phyloP scores from a whole-genome alignment of 2,888 invertebrate genomes.

The Mesorhabditis spiculigera region DNA sequence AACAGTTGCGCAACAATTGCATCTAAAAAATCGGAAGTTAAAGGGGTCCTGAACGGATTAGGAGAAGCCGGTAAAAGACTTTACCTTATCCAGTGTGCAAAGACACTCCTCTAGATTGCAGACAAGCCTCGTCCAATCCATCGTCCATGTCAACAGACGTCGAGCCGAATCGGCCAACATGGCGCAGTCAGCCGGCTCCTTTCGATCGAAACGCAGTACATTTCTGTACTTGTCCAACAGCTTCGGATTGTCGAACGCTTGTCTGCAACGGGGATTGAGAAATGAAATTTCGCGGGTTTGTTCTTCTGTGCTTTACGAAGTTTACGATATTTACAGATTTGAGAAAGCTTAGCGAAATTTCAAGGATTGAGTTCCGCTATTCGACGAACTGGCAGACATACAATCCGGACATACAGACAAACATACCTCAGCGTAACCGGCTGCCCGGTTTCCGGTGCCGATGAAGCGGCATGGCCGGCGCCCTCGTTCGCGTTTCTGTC shows the following conservation, averaged over 20 bases:
- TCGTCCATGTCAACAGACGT: conserved; percentile 42
- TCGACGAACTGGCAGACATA: too few relatives aligned
- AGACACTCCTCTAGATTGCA: conserved; percentile 34
- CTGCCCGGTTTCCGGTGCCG: neutral
- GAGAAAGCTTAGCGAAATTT: too few relatives aligned
- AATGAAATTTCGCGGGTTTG: too few relatives aligned
- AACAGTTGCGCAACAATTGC: conserved; percentile 36
- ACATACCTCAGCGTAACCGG: neutral
- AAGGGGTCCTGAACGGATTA: too few relatives aligned
- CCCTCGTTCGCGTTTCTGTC: conserved; percentile 35
- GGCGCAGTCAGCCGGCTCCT: conserved; percentile 25
- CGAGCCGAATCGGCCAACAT: conserved; percentile 34
- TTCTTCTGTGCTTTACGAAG: too few relatives aligned
- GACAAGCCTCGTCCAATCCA: conserved; percentile 42
- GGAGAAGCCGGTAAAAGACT: too few relatives aligned
- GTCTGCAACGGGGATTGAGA: neutral
- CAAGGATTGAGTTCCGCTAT: too few relatives aligned
- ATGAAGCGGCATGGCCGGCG: conserved; percentile 21
- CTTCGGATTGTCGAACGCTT: conserved; percentile 33
- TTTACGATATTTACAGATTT: too few relatives aligned
- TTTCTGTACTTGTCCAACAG: conserved; percentile 45
- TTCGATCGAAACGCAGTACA: conserved; percentile 12
- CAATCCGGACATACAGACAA: neutral
- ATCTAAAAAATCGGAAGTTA: conserved; percentile 16
- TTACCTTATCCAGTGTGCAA: conserved; percentile 25